Conservation (phyloP, 2,797 vertebrate genomes). For the Anisognathus igniventris region DNA sequence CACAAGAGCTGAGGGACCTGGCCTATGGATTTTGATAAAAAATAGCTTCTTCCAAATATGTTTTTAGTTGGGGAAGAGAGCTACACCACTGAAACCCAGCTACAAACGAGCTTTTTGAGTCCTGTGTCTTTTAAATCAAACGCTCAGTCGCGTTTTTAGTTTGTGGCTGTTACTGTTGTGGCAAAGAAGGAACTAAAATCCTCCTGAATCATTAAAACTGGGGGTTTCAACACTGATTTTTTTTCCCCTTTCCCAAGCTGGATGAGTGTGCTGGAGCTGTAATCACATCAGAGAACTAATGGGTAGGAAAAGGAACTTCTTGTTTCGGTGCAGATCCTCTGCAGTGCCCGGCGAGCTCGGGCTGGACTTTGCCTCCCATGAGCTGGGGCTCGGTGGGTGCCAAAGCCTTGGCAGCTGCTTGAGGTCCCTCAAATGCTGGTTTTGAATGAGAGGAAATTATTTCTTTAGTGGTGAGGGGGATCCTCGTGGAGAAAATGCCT, state of each 20-base stretch:
- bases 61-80: neutral
- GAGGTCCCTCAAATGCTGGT: neutral
- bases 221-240: neutral
- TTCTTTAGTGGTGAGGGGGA: neutral
- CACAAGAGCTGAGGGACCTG: fast-evolving
- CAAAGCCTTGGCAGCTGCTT: neutral
- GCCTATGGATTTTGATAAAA: neutral
- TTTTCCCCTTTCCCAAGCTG: neutral
- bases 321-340: neutral
- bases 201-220: neutral
- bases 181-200: neutral
- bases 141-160: fast-evolving
- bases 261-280: neutral
- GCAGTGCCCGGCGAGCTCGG: fast-evolving
- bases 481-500: neutral
- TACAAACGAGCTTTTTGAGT: neutral
- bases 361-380: neutral
- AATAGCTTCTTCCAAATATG: neutral
- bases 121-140: fast-evolving
- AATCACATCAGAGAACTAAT: neutral
- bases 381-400: neutral
- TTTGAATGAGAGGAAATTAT: neutral
- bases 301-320: neutral
- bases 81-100: fast-evolving
- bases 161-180: neutral